Percentiles rank a stretch among this genome's conserved stretches.
These are phyloP conservation scores for Galeopsomyia nigrocyanea DNA, from an alignment of 2,888 invertebrate genomes.

Conservation along the genomic window DNA sequence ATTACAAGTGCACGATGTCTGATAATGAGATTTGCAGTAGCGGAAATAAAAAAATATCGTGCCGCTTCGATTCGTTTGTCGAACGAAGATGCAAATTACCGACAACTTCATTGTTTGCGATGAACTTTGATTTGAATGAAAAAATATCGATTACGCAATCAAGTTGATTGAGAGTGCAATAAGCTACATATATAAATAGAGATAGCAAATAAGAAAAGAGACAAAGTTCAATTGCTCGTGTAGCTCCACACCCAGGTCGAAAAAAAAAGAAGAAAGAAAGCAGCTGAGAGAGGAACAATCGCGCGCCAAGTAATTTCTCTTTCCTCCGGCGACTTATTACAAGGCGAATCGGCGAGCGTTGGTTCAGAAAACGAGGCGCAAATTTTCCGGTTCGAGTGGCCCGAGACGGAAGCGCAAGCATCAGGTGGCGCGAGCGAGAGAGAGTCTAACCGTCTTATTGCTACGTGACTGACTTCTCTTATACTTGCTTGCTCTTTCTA, in stretches of 20 bases:
- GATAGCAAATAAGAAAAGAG: background rate
- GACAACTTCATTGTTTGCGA: too few relatives aligned
- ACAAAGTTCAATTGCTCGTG: background rate
- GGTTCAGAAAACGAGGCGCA: conserved; percentile 34
- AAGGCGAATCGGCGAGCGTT: conserved; percentile 34
- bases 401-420: conserved; percentile 55
- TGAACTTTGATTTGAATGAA: too few relatives aligned
- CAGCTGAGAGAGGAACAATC: conserved; percentile 1
- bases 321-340: conserved; percentile 46
- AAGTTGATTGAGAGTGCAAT: too few relatives aligned
- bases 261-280: background rate
- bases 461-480: too few relatives aligned
- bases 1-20: too few relatives aligned
- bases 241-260: background rate
- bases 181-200: background rate
- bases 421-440: conserved; percentile 27
- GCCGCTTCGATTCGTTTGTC: too few relatives aligned
- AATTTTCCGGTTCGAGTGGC: conserved; percentile 58
- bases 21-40: too few relatives aligned
- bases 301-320: conserved; percentile 48
- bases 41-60: too few relatives aligned
- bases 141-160: too few relatives aligned
- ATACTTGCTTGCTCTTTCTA: too few relatives aligned
- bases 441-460: too few relatives aligned
- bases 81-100: too few relatives aligned